Evolutionary conservation across 92 coral and sea anemone genomes (phyloP), one percentile per base, ranked within the genome.

Genomic region (Porites rus): DNA sequence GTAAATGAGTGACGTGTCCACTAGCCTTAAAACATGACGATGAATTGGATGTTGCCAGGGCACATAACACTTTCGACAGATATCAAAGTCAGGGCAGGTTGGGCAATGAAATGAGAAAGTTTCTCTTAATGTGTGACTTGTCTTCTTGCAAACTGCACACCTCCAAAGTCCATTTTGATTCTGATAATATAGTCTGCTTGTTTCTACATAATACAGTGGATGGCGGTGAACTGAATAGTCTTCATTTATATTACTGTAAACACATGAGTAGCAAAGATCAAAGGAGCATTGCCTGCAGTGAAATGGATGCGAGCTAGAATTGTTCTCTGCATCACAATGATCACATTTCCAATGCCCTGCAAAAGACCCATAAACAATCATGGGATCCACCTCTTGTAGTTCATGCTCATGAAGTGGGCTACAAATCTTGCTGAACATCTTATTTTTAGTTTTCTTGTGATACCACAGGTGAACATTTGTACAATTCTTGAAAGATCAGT

Each of bases 331-430:
- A 19, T 70, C 46, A 50, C 98, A 94, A 86, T 92, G 78, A 83
- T 94, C 98, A 68, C 98, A 94, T 77, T 82, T 88, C 98, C 98
- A 94, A 18, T 88, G 52, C 1, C 98, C 98, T 18, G 17, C 76
- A 82, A 61, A 90, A 14, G 82, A 67, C 50, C 85, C 68, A 76
- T 94, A 94, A 51, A 86, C 88, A 0, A 12, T 24, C 66, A 60
- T 17, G 8, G 97, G 97, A 68, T 93, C 58, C 6, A 68, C 88
- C 68, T 70, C 72, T 10, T 69, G 19, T 60, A 93, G 85, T 10
- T 61, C 79, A 70, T 93, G 97, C 17, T 58, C 77, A 72, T 93
- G 97, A 62, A 88, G 83, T 13, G 94, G 88, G 38, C 72, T 56
- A 8, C 16, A 51, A 67, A 74, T 79, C 65, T 71, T 21, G 10